Conservation (phyloP, 2,113 vertebrate genomes). For the Nansenia antarctica region DNA sequence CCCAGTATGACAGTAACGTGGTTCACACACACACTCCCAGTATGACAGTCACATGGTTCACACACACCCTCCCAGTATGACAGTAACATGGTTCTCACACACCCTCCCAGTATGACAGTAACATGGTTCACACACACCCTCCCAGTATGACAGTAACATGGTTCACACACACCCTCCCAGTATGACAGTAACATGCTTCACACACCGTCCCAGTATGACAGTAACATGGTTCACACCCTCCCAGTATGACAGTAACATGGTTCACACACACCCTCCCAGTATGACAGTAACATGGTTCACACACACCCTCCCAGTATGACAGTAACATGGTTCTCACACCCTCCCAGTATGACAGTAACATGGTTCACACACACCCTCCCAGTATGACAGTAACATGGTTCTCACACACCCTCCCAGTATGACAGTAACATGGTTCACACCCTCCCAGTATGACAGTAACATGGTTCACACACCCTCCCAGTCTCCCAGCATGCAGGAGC, state of each 20-base stretch:
- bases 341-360: background rate
- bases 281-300: slow-evolving; percentile 37
- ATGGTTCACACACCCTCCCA: background rate
- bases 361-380: background rate
- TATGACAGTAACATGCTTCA: background rate
- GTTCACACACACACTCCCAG: background rate
- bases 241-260: no score
- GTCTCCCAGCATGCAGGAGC: slow-evolving; percentile 20
- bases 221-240: background rate
- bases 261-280: no score
- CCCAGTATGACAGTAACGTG: background rate
- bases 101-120: no score
- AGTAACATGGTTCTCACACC: background rate
- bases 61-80: background rate
- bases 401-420: background rate
- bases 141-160: slow-evolving; percentile 25
- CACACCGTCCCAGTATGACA: background rate
- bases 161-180: no score
- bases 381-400: no score
- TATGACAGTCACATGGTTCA: no score
- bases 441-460: background rate
- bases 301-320: no score
- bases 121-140: background rate
- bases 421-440: slow-evolving; percentile 31
- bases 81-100: no score